Evolutionary conservation across 2,113 vertebrate species (phyloP).

Genomic region (Probosciger aterrimus): DNA sequence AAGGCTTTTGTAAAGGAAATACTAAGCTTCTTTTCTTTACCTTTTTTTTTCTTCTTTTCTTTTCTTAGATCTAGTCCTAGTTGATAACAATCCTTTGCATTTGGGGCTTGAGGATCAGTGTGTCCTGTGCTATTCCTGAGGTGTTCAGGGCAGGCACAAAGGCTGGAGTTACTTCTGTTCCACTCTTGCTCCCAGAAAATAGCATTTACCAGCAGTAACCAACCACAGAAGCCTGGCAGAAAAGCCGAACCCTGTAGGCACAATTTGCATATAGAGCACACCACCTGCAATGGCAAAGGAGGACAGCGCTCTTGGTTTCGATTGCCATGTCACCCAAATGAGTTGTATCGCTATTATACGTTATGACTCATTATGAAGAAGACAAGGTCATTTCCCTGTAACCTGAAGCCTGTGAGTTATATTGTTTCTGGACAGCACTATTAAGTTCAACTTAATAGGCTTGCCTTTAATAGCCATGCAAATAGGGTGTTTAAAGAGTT

Average conservation of each 20-base stretch:
- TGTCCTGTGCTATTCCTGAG: not conserved
- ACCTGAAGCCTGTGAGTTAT: not conserved
- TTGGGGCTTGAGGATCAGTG: not conserved
- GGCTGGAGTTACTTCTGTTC: not conserved
- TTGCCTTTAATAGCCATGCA: not conserved
- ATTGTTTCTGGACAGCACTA: not conserved
- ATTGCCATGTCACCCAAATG: not conserved
- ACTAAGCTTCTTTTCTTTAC: not conserved
- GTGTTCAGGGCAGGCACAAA: not conserved
- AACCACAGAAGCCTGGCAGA: not conserved
- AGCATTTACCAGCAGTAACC: not conserved
- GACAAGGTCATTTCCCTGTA: not conserved
- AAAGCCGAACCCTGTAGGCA: not conserved
- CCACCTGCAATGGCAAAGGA: not conserved
- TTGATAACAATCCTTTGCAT: not conserved
- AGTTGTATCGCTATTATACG: not conserved
- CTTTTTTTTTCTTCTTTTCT: not conserved
- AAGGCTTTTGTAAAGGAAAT: not conserved
- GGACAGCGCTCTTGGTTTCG: not conserved
- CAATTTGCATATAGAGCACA: not conserved
- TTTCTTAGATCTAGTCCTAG: not conserved
- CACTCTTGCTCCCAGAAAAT: not conserved
- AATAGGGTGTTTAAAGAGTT: not conserved
- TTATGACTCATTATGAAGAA: not conserved
- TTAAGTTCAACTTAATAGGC: not conserved